phyloP scores from a whole-genome alignment of 1,140 invertebrate genomes.

The Oryzaephilus surinamensis region DNA sequence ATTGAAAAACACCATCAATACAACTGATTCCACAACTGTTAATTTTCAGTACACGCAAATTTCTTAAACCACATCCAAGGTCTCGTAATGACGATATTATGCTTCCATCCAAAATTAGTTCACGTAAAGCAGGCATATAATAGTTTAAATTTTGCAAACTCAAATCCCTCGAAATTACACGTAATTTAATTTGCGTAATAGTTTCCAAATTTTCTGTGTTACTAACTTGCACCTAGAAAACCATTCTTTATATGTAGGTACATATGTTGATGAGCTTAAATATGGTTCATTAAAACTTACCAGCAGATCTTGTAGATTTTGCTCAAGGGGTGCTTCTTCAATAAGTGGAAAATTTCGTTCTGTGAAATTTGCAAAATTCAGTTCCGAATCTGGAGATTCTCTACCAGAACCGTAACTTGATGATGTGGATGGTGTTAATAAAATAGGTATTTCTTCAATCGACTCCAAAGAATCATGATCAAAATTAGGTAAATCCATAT shows the following conservation, averaged over 20 bases:
- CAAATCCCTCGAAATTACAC: constrained; percentile 48
- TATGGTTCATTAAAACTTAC: constrained; percentile 32
- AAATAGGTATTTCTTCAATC: too few species aligned
- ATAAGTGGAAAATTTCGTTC: too few species aligned
- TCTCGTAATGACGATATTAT: constrained; percentile 50
- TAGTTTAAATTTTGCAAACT: constrained; percentile 48
- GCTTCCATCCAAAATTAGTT: constrained; percentile 52
- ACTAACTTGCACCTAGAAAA: constrained; percentile 38
- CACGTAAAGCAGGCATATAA: constrained; percentile 46
- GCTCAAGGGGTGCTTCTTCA: constrained; percentile 37
- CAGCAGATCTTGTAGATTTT: constrained; percentile 46
- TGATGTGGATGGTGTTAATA: too few species aligned
- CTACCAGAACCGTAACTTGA: too few species aligned
- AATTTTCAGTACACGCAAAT: constrained; percentile 49
- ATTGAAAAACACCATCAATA: constrained; percentile 49
- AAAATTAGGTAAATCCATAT: too few species aligned
- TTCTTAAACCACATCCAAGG: constrained; percentile 50
- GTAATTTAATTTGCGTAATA: constrained; percentile 46
- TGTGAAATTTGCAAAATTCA: too few species aligned
- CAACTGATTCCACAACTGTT: constrained; percentile 50
- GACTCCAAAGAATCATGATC: too few species aligned
- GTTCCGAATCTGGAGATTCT: too few species aligned
- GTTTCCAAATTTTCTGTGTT: constrained; percentile 45
- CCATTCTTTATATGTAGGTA: constrained; percentile 11
- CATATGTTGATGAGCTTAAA: constrained; percentile 13